Base-by-base conservation (phyloP, 1,140 invertebrate species). In the Hycleus phaleratus region DNA sequence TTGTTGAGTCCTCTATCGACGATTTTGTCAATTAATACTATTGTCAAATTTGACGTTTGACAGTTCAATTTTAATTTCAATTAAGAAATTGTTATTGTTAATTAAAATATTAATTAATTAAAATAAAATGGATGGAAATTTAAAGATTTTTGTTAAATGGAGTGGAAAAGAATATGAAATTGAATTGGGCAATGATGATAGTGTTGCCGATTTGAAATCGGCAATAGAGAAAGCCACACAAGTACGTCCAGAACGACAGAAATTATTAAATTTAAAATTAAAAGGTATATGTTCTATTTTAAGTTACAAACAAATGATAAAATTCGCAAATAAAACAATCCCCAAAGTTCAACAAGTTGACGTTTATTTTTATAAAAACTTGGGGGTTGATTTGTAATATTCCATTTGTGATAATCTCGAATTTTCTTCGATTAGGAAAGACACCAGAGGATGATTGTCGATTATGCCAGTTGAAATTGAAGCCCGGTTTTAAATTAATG, bases 401-500 rank as follows among this genome's bases (percentile, higher is more conserved):
- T 18, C 18, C 1, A 18, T 18, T 18, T 18, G 18, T 18, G 18
- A 18, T 18, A 18, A 18, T 18, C 18, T 1, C 18, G 18, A 18
- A 18, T 18, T 18, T 18, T 18, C 18, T 18, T 18, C 18, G 18
- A 18, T 18, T 66, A 95, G 92, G 90, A 25, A 93, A 92, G 79
- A 79, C 84, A 55, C 85, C 90, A 0, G 80, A 84, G 53, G 89
- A 95, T 74, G 84, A 84, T 59, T 82, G 85, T 60, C 79, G 79
- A 46, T 74, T 95, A 12, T 78, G 79, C 9, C 75, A 82, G 24
- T 70, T 95, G 43, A 86, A 86, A 60, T 72, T 95, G 3, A 95
- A 93, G 71, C 82, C 85, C n/a, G 90, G 90, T 38, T 88, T 90
- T 55, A 95, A 96, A 75, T 81, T 98, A 10, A 96, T 97, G 92